These are phyloP conservation scores for Callospermophilus lateralis DNA, from an alignment of 2,113 vertebrate genomes.

Conservation along the genomic window DNA sequence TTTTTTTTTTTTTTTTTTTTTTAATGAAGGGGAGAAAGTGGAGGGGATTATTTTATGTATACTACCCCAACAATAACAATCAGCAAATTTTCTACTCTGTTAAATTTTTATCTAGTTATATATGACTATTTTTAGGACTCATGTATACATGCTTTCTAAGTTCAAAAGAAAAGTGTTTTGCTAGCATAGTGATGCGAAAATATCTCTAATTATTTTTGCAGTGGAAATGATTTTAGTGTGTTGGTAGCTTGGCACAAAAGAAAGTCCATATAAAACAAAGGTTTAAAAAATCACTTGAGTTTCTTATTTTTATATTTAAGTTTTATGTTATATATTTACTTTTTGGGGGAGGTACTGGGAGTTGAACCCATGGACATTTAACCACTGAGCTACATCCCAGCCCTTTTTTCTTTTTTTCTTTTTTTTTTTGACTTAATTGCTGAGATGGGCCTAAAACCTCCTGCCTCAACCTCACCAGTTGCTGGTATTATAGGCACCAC, in stretches of 20 bases:
- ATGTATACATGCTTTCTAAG: not conserved
- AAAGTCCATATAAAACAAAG: constrained; percentile 6
- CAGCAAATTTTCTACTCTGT: not conserved
- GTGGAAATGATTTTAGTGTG: not conserved
- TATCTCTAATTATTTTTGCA: constrained; percentile 16
- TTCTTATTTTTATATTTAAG: constrained; percentile 38
- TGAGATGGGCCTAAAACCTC: not conserved
- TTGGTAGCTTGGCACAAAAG: constrained; percentile 3
- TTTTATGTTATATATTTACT: not conserved
- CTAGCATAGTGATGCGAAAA: not conserved
- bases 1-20: not conserved
- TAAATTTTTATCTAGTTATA: not conserved
- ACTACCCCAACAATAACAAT: not conserved
- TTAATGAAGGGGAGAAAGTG: not conserved
- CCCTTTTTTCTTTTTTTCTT: not conserved
- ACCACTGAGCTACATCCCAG: too few relatives aligned
- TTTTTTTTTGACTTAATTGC: not conserved
- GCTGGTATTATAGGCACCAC: too few relatives aligned
- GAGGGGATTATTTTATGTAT: not conserved
- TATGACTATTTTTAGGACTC: not conserved
- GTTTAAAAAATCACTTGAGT: constrained; percentile 35
- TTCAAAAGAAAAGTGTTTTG: not conserved
- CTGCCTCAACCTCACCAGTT: not conserved
- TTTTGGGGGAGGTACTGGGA: too few relatives aligned
- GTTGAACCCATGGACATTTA: not conserved